A percentile compares a stretch with the other conserved stretches of the same genome.
Conservation (phyloP, 30 jellyfish, hydroid and myxozoan species). For the Catostylus mosaicus region DNA sequence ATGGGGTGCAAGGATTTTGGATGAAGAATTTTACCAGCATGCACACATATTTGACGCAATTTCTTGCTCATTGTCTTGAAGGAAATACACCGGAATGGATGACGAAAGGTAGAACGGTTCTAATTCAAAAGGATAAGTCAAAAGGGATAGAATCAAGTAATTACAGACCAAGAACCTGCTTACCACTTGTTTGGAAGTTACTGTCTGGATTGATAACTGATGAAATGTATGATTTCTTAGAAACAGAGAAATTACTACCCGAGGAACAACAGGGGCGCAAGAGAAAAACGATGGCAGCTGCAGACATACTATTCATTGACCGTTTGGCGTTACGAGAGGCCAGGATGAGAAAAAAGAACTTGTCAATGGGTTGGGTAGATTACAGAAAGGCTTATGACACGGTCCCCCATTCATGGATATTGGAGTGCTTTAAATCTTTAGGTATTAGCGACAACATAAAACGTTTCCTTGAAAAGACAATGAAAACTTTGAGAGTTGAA, state of each 20-base stretch:
- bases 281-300: conserved; percentile 2
- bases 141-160: background rate
- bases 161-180: background rate
- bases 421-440: background rate
- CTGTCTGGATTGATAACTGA: conserved; percentile 4
- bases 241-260: conserved; percentile 3
- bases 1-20: too few relatives aligned
- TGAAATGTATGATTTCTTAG: background rate
- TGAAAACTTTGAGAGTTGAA: conserved; percentile 16
- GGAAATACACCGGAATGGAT: too few relatives aligned
- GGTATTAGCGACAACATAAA: background rate
- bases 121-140: conserved; percentile 10
- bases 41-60: too few relatives aligned
- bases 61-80: too few relatives aligned
- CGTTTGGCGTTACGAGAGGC: conserved; percentile 5
- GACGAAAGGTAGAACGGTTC: too few relatives aligned
- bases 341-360: conserved; percentile 4
- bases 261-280: conserved; percentile 8
- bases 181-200: conserved; percentile 11
- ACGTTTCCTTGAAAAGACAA: conserved; percentile 2
- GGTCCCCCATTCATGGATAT: conserved; percentile 11
- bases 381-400: background rate
- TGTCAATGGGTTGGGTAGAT: conserved; percentile 1
- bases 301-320: background rate
- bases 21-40: too few relatives aligned